phyloP scores from a whole-genome alignment of 2,797 vertebrate genomes.

The Hybognathus amarus region DNA sequence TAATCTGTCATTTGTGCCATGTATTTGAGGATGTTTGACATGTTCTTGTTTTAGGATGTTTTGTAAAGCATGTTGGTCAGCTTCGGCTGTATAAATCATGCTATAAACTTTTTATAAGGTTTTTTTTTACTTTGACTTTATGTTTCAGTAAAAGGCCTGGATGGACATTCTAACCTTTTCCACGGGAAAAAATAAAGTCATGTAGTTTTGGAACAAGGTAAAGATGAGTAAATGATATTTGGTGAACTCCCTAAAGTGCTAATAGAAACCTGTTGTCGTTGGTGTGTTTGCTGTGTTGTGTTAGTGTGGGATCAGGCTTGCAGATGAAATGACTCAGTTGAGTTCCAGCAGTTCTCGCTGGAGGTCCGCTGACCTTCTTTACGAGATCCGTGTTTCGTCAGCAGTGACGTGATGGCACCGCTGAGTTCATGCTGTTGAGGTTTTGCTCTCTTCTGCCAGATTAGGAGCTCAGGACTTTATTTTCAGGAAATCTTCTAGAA shows the following conservation, averaged over 20 bases:
- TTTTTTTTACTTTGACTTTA: no score
- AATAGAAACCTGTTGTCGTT: background rate
- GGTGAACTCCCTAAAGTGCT: background rate
- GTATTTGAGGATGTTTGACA: no score
- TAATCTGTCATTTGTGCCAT: no score
- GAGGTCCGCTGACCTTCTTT: slow-evolving; percentile 70
- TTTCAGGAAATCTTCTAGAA: slow-evolving; percentile 74
- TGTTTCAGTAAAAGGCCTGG: background rate
- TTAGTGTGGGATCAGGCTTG: slow-evolving; percentile 42
- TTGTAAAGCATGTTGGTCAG: no score
- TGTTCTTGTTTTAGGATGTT: no score
- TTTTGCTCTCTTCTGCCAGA: slow-evolving; percentile 64
- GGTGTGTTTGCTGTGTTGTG: slow-evolving; percentile 20
- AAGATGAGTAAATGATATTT: background rate
- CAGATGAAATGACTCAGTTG: slow-evolving; percentile 37
- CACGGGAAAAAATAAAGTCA: background rate
- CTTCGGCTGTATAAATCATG: no score
- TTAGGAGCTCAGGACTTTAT: slow-evolving; percentile 71
- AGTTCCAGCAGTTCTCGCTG: slow-evolving; percentile 63
- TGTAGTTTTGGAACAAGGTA: background rate
- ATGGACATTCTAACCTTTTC: background rate
- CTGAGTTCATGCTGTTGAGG: slow-evolving; percentile 69
- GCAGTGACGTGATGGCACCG: slow-evolving; percentile 69
- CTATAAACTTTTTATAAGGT: no score
- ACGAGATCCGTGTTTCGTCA: slow-evolving; percentile 76